These are phyloP conservation scores for Etheostoma nigrum DNA, from an alignment of 2,797 vertebrate species.

Conservation along the genomic window DNA sequence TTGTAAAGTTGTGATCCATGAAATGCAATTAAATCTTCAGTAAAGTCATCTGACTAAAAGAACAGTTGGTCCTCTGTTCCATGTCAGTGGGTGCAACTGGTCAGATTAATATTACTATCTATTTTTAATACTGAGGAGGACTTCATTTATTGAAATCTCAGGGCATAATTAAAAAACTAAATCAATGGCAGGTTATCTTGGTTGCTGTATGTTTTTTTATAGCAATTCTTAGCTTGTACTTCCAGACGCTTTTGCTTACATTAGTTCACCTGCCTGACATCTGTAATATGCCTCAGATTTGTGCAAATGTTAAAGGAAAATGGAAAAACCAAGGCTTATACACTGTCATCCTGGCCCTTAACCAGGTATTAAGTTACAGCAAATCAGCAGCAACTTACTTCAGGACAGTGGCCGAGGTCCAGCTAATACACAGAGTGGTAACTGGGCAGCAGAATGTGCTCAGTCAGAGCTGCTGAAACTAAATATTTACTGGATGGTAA, in stretches of 20 bases:
- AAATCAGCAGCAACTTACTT: conserved; percentile 33
- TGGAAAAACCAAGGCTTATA: conserved; percentile 1
- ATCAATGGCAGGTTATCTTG: neutral
- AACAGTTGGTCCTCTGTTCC: conserved; percentile 29
- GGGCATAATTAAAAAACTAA: neutral
- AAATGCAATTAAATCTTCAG: conserved; percentile 42
- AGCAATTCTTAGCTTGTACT: neutral
- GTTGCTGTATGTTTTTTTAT: neutral
- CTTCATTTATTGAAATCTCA: neutral
- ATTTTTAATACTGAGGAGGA: neutral
- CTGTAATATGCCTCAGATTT: neutral
- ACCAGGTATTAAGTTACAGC: conserved; percentile 30
- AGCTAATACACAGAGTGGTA: conserved; percentile 65
- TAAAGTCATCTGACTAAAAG: conserved; percentile 31
- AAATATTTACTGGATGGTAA: conserved; percentile 76
- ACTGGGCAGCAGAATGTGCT: conserved; percentile 62
- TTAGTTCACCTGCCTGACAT: neutral
- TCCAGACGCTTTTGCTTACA: neutral
- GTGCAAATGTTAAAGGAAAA: neutral
- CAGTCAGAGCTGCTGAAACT: conserved; percentile 58
- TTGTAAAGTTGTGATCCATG: conserved; percentile 32
- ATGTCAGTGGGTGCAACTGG: neutral
- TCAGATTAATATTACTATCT: neutral
- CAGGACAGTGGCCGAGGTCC: conserved; percentile 57
- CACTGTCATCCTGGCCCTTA: conserved; percentile 18